Conservation (phyloP, 2,888 invertebrate species). For the Drosophila paranaensis region DNA sequence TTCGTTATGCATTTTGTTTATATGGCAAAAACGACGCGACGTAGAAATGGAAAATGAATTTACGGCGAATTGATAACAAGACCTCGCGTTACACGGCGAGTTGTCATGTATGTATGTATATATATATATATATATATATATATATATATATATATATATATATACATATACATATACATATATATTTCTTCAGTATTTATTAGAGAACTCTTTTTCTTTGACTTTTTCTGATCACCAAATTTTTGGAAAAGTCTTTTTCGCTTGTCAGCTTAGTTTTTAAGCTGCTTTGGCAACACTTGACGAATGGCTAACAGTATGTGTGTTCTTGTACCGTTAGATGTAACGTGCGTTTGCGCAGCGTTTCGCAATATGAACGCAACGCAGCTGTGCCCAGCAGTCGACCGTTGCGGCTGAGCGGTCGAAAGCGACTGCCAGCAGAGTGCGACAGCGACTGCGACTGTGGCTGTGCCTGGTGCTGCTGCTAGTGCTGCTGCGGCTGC, state of each 20-base stretch:
- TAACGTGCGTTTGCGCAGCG: slow-evolving; percentile 68
- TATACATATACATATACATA: neutral
- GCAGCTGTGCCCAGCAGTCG: slow-evolving; percentile 35
- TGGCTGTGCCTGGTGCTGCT: slow-evolving; percentile 16
- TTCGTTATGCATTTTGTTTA: slow-evolving; percentile 39
- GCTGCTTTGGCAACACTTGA: slow-evolving; percentile 47
- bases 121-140: slow-evolving; percentile 3
- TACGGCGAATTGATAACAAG: slow-evolving; percentile 49
- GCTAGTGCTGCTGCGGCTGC: neutral
- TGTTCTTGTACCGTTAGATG: slow-evolving; percentile 37
- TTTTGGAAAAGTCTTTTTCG: slow-evolving; percentile 20
- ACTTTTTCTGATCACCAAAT: slow-evolving; percentile 40
- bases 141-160: slow-evolving; percentile 5
- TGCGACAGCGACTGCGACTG: slow-evolving; percentile 23
- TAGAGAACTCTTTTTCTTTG: slow-evolving; percentile 16
- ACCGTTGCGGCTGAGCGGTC: slow-evolving; percentile 64
- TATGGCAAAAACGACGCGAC: slow-evolving; percentile 23
- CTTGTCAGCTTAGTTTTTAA: neutral
- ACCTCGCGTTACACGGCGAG: slow-evolving; percentile 52
- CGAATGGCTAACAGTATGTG: slow-evolving; percentile 26
- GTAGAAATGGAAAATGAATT: slow-evolving; percentile 27
- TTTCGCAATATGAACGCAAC: slow-evolving; percentile 28
- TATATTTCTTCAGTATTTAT: slow-evolving; percentile 25
- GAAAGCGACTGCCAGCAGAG: slow-evolving; percentile 60
- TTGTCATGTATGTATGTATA: neutral